Evolutionary conservation across 2,888 invertebrate species (phyloP).

Genomic region (Sesamia inferens): DNA sequence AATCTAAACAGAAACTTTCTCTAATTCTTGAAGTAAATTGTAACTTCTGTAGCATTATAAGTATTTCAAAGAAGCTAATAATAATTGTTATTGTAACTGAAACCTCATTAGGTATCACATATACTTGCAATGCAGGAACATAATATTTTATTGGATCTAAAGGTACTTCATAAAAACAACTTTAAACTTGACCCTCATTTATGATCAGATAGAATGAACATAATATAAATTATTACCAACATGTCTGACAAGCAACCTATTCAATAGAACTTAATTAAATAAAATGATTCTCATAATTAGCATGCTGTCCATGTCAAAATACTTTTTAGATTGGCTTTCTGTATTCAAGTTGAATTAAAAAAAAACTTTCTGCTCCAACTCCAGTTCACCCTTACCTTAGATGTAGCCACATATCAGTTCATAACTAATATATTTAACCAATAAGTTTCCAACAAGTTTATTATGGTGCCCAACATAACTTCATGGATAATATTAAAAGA

Average conservation of each 20-base stretch:
- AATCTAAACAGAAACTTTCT: neutral
- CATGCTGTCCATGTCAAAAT: neutral
- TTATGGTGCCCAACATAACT: neutral
- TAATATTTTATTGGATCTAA: neutral
- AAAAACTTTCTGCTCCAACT: neutral
- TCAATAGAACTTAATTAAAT: neutral
- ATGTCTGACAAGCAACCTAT: neutral
- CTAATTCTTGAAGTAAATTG: neutral
- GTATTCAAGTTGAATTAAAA: neutral
- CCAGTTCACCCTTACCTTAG: neutral
- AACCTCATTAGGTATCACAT: neutral
- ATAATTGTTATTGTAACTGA: neutral
- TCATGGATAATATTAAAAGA: neutral
- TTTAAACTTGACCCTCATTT: slow-evolving; percentile 7
- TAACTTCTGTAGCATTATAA: neutral
- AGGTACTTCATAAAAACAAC: neutral
- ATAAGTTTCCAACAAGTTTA: neutral
- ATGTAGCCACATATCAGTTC: neutral
- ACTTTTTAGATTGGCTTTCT: too few species aligned
- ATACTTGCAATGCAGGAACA: neutral
- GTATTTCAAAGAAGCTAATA: neutral
- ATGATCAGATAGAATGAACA: neutral
- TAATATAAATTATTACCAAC: slow-evolving; percentile 4
- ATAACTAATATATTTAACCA: neutral
- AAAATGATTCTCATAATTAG: neutral